These are phyloP conservation scores for Mythimna albipuncta DNA, from an alignment of 2,888 invertebrate genomes.

Conservation along the genomic window DNA sequence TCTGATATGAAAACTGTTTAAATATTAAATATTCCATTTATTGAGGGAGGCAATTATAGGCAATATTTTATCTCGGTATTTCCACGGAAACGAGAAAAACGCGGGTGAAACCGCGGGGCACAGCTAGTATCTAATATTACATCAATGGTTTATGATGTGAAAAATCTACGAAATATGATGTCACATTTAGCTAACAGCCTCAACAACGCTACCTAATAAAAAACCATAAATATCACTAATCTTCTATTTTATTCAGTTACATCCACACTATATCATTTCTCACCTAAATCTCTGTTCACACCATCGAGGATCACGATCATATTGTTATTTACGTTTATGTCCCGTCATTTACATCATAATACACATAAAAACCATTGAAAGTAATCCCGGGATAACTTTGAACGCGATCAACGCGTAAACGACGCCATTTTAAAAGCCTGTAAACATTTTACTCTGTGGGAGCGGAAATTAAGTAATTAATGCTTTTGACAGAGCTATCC, in stretches of 20 bases:
- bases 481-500: slow-evolving; percentile 52
- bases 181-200: neutral
- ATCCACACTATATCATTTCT: slow-evolving; percentile 12
- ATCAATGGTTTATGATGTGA: too few relatives aligned
- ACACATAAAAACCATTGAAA: slow-evolving; percentile 50
- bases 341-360: slow-evolving; percentile 51
- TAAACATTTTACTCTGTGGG: slow-evolving; percentile 54
- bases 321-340: slow-evolving; percentile 47
- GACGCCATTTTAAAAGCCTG: slow-evolving; percentile 54
- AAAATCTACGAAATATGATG: neutral
- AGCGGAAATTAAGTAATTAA: slow-evolving; percentile 60
- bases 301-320: slow-evolving; percentile 22
- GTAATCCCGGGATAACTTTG: slow-evolving; percentile 50
- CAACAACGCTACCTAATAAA: neutral
- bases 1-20: too few relatives aligned
- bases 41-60: too few relatives aligned
- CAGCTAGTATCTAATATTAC: too few relatives aligned
- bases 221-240: slow-evolving; percentile 21
- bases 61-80: too few relatives aligned
- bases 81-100: too few relatives aligned
- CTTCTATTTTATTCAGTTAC: slow-evolving; percentile 9
- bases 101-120: too few relatives aligned
- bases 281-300: slow-evolving; percentile 7
- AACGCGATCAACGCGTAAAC: slow-evolving; percentile 49
- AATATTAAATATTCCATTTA: too few relatives aligned